These are phyloP conservation scores for Lordiphosa collinella DNA, from an alignment of 1,140 invertebrate species.

Conservation along the genomic window DNA sequence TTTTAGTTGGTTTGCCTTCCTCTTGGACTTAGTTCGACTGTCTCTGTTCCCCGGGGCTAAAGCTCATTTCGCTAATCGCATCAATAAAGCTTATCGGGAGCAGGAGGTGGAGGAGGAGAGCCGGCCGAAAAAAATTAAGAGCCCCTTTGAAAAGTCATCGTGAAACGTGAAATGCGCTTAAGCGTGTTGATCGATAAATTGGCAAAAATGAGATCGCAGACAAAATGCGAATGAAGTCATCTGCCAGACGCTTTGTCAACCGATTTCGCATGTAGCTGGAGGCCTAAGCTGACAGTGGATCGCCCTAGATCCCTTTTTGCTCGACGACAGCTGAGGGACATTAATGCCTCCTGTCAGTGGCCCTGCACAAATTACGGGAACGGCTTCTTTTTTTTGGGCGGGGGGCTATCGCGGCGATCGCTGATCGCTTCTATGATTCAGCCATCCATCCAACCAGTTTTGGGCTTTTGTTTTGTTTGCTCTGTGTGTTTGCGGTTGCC, in stretches of 20 bases:
- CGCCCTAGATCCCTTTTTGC: slow-evolving; percentile 51
- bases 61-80: slow-evolving; percentile 76
- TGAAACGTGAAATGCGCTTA: slow-evolving; percentile 63
- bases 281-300: slow-evolving; percentile 62
- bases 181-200: slow-evolving; percentile 76
- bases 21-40: background rate
- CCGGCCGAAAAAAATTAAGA: slow-evolving; percentile 46
- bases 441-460: slow-evolving; percentile 53
- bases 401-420: slow-evolving; percentile 59
- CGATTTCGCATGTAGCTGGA: slow-evolving; percentile 67
- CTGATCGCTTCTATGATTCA: slow-evolving; percentile 74
- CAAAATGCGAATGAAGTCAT: slow-evolving; percentile 73
- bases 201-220: slow-evolving; percentile 53
- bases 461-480: slow-evolving; percentile 28
- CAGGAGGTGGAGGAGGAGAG: too few relatives aligned
- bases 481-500: slow-evolving; percentile 37
- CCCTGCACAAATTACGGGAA: slow-evolving; percentile 50
- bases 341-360: slow-evolving; percentile 68
- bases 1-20: slow-evolving; percentile 34
- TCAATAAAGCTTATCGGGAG: slow-evolving; percentile 69
- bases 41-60: slow-evolving; percentile 30
- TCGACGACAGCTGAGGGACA: slow-evolving; percentile 68
- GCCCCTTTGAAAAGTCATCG: slow-evolving; percentile 43
- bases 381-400: slow-evolving; percentile 25
- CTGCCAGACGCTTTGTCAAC: slow-evolving; percentile 69